Percentiles rank a stretch among this genome's conserved stretches.
Conservation (phyloP, 1,140 invertebrate species). For the Nylanderia fulva region DNA sequence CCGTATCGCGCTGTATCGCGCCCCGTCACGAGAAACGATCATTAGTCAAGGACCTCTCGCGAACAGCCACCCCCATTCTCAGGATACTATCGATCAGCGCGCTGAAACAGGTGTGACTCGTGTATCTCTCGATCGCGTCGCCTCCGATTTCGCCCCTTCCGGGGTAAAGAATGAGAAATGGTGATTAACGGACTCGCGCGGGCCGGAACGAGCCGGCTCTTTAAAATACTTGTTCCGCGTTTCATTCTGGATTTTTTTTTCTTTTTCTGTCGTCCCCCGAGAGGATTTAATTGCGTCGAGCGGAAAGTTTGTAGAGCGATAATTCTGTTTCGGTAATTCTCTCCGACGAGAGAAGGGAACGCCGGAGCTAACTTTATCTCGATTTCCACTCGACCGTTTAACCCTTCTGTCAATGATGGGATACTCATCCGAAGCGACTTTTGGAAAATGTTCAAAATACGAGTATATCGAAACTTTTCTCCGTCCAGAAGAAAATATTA, state of each 20-base stretch:
- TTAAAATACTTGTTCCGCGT: conserved; percentile 15
- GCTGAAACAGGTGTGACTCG: conserved; percentile 67
- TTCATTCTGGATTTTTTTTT: neutral
- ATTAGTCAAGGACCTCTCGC: conserved; percentile 74
- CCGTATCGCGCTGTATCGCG: conserved; percentile 66
- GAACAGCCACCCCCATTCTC: conserved; percentile 61
- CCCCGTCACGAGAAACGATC: conserved; percentile 74
- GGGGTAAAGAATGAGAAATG: conserved; percentile 11
- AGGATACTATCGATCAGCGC: conserved; percentile 66
- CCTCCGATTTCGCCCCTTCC: neutral
- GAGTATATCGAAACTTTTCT: too few relatives aligned
- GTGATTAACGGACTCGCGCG: conserved; percentile 33
- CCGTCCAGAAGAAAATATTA: too few relatives aligned
- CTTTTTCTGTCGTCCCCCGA: neutral
- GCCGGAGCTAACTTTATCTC: neutral
- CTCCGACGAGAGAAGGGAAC: too few relatives aligned
- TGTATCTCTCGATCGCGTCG: conserved; percentile 28
- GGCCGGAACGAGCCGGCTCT: neutral
- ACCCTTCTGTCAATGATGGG: too few relatives aligned
- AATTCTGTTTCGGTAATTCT: too few relatives aligned
- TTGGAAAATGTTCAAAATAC: too few relatives aligned
- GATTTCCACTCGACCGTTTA: neutral
- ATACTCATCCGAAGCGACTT: too few relatives aligned
- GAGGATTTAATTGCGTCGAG: conserved; percentile 2
- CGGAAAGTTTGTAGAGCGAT: neutral